Percentiles rank a stretch among this genome's conserved stretches.
phyloP scores from a whole-genome alignment of 2,113 vertebrate genomes.

The Corythornis vintsioides region DNA sequence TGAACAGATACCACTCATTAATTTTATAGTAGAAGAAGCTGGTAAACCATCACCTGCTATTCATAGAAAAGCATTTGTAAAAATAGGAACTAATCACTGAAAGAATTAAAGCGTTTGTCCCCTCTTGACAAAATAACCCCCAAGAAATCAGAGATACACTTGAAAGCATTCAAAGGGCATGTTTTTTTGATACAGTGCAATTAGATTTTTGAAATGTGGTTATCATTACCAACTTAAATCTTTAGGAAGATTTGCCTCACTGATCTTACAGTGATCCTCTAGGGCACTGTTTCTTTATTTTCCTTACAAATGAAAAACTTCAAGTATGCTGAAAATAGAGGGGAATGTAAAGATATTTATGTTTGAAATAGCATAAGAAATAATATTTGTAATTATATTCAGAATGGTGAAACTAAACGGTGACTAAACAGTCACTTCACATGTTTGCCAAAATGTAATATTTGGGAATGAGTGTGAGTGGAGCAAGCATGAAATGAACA shows the following conservation, averaged over 20 bases:
- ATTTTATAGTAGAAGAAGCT: not conserved
- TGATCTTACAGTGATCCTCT: not conserved
- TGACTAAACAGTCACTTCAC: not conserved
- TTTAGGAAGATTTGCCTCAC: not conserved
- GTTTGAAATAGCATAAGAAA: not conserved
- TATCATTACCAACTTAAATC: not conserved
- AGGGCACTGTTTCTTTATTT: not conserved
- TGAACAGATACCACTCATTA: conserved; percentile 29
- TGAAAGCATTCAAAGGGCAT: not conserved
- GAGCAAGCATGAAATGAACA: not conserved
- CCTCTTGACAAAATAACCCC: not conserved
- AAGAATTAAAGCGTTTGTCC: not conserved
- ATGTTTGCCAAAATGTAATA: not conserved
- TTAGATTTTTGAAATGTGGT: not conserved
- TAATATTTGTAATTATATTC: not conserved
- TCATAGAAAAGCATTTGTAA: conserved; percentile 1
- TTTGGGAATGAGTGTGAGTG: not conserved
- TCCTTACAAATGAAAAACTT: not conserved
- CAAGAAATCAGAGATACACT: not conserved
- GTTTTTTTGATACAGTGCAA: not conserved
- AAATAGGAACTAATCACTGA: not conserved
- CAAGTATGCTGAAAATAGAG: not conserved
- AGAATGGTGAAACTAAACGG: not conserved
- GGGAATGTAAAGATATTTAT: not conserved
- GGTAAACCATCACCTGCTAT: not conserved